These are phyloP conservation scores for Peromyscus nudipes DNA, from an alignment of 2,797 vertebrate species.

Conservation along the genomic window DNA sequence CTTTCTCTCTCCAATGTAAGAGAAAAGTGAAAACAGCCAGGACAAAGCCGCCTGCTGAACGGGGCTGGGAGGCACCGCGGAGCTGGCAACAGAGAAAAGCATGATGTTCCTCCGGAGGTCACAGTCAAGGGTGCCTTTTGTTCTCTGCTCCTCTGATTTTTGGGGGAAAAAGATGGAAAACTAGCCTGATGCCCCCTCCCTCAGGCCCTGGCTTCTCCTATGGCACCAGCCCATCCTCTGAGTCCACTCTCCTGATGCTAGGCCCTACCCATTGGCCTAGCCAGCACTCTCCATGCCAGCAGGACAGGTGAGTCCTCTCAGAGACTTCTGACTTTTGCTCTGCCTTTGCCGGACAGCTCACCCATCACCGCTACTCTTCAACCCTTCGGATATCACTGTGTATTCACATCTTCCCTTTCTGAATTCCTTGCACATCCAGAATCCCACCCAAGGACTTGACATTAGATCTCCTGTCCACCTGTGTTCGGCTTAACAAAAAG, in stretches of 20 bases:
- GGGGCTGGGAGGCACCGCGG: fast-evolving
- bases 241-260: too few relatives aligned
- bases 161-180: not conserved
- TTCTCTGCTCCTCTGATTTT: not conserved
- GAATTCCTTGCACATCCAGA: not conserved
- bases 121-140: not conserved
- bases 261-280: too few relatives aligned
- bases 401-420: not conserved
- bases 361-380: too few relatives aligned
- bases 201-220: not conserved
- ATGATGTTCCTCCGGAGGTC: fast-evolving
- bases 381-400: too few relatives aligned
- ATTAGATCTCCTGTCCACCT: not conserved
- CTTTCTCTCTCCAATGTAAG: not conserved
- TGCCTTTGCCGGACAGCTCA: not conserved
- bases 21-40: not conserved
- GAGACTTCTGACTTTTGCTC: too few relatives aligned
- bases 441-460: not conserved
- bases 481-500: not conserved
- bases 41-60: not conserved
- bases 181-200: fast-evolving
- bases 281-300: too few relatives aligned
- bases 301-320: not conserved
- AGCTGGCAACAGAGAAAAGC: not conserved
- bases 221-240: not conserved